phyloP scores from a whole-genome alignment of 2,797 vertebrate genomes.

The Lateolabrax maculatus region DNA sequence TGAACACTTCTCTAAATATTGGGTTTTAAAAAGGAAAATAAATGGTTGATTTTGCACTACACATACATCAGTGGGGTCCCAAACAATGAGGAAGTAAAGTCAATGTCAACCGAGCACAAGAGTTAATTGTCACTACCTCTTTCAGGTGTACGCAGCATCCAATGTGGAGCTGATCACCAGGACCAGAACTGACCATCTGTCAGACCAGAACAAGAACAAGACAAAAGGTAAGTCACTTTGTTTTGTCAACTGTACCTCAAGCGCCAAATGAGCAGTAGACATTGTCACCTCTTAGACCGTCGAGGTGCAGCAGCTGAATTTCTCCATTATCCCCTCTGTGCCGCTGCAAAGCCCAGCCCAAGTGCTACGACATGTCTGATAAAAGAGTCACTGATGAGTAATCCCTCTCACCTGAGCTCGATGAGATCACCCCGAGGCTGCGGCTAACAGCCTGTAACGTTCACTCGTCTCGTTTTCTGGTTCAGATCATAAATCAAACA shows the following conservation, averaged over 20 bases:
- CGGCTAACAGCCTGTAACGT: slow-evolving; percentile 24
- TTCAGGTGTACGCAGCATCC: slow-evolving; percentile 95
- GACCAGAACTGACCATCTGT: slow-evolving; percentile 96
- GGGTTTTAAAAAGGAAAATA: neutral
- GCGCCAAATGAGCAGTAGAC: neutral
- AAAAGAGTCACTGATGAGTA: slow-evolving; percentile 35
- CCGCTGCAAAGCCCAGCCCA: neutral
- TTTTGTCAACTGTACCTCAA: neutral
- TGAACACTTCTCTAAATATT: neutral
- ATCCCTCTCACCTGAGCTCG: slow-evolving; percentile 51
- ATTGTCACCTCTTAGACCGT: neutral
- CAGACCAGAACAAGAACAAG: slow-evolving; percentile 97
- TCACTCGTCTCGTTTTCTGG: slow-evolving; percentile 57
- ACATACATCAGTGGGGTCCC: neutral
- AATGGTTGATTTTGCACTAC: neutral
- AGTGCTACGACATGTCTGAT: slow-evolving; percentile 26
- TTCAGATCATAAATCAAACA: slow-evolving; percentile 70
- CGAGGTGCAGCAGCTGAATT: neutral
- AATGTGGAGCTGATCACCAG: slow-evolving; percentile 97
- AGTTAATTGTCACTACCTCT: neutral
- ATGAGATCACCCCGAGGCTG: slow-evolving; percentile 41
- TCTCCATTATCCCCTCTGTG: slow-evolving; percentile 19
- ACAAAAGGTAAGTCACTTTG: slow-evolving; percentile 88
- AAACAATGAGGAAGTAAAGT: neutral
- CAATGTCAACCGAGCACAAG: neutral